Base-by-base conservation (phyloP, 2,888 invertebrate genomes). In the Drosophila nigritarsus region DNA sequence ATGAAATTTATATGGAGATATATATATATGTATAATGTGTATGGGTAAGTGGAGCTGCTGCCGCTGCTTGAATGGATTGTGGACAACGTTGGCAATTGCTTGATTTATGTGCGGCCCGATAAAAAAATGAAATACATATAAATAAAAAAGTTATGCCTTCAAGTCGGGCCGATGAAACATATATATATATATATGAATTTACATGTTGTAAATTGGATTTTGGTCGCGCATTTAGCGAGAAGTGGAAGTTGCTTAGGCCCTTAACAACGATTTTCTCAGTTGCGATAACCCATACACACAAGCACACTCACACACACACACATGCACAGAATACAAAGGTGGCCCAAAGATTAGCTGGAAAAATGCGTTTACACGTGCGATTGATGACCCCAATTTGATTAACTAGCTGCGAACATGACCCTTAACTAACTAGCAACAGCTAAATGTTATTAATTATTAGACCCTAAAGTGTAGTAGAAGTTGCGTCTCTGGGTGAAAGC, bases 51-150 rank as follows among this genome's bases (percentile, higher is more conserved):
- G 20, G 45, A 45, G 20, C 45, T 45, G 40, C 40, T n/a, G 45
- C 45, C 2, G 24, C 60, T 30, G 48, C 50, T 65, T 50, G 42
- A 27, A 42, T 54, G 58, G 38, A 38, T 29, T 40, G 66, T n/a
- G 53, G 34, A 51, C 36, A 55, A 55, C 29, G 65, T 59, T 59
- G 73, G 74, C 87, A 88, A 88, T 88, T 85, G 87, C 73, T 79
- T 89, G 88, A 89, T 90, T 89, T 89, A 89, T 90, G 75, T 65
- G 68, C 51, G 60, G 53, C 36, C 63, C 82, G 90, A 89, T 89
- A 84, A 80, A 69, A 69, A 64, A 60, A 75, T n/a, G 45, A 40
- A 29, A 63, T 54, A 55, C 13, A 42, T 13, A 67, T 45, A 73
- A n/a, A 65, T 42, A 58, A 65, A 60, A 65, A 59, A 54, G 20